Base-by-base conservation (phyloP, 2,797 vertebrate species). In the Serranus cabrilla region DNA sequence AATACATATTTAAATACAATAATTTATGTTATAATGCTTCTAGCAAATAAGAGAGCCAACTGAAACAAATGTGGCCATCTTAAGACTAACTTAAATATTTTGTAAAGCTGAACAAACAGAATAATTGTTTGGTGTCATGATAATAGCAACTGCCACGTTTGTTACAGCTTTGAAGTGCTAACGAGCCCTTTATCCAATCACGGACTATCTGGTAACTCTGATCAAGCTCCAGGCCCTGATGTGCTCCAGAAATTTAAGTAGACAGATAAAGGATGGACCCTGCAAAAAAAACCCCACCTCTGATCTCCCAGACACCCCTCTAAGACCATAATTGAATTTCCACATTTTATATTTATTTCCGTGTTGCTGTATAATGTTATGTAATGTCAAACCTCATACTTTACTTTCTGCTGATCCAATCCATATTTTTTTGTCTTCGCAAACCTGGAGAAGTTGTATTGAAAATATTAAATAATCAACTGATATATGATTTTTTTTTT, bases 151-250 rank as follows among this genome's bases (percentile, higher is more conserved):
- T 7, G 16, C 8, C 20, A 43, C 2, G 11, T 64, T 18, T 64
- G 20, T 71, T 20, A 51, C 70, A 78, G 60, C 73, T 81, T 78
- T 84, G 67, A 84, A 75, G 72, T 34, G 11, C 11, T 80, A 85
- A 80, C 76, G 64, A 66, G 43, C 17, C 16, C 76, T 81, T 85
- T 17, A 81, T 70, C 61, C 20, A 83, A 85, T 89, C 83, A 86
- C 59, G 11, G 52, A 23, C 34, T 37, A 43, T 62, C 42, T 60
- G 47, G 40, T 40, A 10, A 20, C 17, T 27, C 52, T 60, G 51
- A 70, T 72, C 76, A 25, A 51, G 27, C 17, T 39, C 40, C 63
- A 82, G 79, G 55, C 52, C 61, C 14, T 40, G 51, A 27, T 52
- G 45, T 43, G 34, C 37, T 37, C 49, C 4, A 37, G 12, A 42